Base-by-base conservation (phyloP, 2,888 invertebrate genomes). In the Hypsopygia costalis region DNA sequence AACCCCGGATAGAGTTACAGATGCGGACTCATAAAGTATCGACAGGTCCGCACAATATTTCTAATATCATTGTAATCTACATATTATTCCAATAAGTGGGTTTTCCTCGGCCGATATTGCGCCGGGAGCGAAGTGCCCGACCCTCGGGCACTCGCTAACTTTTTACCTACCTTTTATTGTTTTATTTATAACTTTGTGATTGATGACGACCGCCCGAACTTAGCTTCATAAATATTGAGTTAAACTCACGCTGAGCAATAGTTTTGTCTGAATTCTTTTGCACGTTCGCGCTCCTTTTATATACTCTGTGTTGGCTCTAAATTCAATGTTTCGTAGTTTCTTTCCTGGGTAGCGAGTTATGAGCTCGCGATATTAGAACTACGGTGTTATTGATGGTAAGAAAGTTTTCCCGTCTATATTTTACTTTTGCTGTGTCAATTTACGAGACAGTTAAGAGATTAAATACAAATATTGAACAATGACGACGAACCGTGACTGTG, bases 101-200 rank as follows among this genome's bases (percentile, higher is more conserved):
- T 78, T 80, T 81, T 75, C 74, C 69, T 64, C 63, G 52, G 52
- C 66, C 82, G 77, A 85, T 86, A 86, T 85, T 76, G 82, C 74
- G 67, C 65, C 51, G 61, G 66, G 72, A 73, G 77, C 61, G 58
- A 64, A 76, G 73, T 71, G 54, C 69, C 73, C 71, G 72, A 81
- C 85, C 82, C 85, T 80, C 71, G 56, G 66, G 71, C 41, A 43
- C 36, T 45, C 43, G 47, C 46, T 77, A 79, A 85, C 76, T 85
- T 86, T 80, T 82, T 79, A 87, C 86, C 86, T 79, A 87, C 86
- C 86, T 86, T 87, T 88, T 87, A 87, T 88, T 88, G 87, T 87
- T 88, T 87, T 88, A 88, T 88, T 87, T 88, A 88, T 87, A 88
- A 88, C 85, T 88, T 86, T 81, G 82, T 87, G 88, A 88, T 88